Conservation (phyloP, 2,888 invertebrate species). For the Parnassius mnemosyne region DNA sequence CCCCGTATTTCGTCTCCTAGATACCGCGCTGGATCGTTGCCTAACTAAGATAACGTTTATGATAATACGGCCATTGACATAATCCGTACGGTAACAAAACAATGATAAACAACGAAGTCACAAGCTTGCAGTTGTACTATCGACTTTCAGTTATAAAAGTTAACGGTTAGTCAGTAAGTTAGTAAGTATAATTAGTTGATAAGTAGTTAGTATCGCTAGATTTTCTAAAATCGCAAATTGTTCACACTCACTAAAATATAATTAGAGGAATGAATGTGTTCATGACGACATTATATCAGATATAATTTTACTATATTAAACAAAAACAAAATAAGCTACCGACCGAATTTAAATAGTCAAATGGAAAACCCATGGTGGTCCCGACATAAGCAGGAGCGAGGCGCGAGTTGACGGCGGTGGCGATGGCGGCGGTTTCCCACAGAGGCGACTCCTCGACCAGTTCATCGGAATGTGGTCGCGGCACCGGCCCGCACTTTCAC, state of each 20-base stretch:
- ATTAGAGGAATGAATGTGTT: too few species aligned
- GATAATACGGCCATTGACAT: not conserved
- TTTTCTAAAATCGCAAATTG: too few species aligned
- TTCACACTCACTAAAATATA: too few species aligned
- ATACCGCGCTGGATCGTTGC: not conserved
- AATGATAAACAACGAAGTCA: too few species aligned
- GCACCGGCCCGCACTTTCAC: conserved; percentile 80
- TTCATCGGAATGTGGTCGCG: conserved; percentile 79
- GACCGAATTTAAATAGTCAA: conserved; percentile 23
- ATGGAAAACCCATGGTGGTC: conserved; percentile 37
- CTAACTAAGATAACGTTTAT: not conserved
- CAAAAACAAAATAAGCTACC: conserved; percentile 8
- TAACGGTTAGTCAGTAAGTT: too few species aligned
- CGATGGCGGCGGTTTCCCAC: conserved; percentile 78
- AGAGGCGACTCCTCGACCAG: conserved; percentile 77
- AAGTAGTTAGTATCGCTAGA: too few species aligned
- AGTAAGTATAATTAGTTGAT: too few species aligned
- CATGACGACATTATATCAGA: not conserved
- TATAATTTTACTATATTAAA: not conserved
- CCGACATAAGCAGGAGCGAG: conserved; percentile 46
- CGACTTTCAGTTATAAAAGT: too few species aligned
- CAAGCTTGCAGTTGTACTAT: too few species aligned
- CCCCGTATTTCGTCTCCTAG: not conserved
- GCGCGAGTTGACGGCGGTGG: conserved; percentile 58
- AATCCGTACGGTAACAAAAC: not conserved